Conservation (phyloP, 2,797 vertebrate genomes). For the Coregonus sp. region DNA sequence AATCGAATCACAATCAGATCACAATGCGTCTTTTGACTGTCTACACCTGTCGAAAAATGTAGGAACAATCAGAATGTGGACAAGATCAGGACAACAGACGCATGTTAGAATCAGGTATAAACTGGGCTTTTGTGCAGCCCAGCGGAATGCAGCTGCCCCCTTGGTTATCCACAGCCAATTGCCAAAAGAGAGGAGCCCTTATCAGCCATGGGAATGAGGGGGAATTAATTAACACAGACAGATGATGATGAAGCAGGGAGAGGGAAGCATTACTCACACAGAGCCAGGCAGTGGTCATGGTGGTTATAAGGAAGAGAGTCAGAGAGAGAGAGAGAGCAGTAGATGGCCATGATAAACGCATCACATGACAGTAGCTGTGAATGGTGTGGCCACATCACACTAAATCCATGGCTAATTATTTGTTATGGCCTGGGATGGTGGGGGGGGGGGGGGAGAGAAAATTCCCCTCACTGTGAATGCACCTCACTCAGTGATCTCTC, state of each 20-base stretch:
- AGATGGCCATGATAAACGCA: too few species aligned
- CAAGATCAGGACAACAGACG: too few species aligned
- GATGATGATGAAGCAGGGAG: constrained; percentile 90
- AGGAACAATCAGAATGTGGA: too few species aligned
- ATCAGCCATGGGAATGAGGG: constrained; percentile 90
- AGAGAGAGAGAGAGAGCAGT: constrained; percentile 32
- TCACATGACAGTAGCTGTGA: too few species aligned
- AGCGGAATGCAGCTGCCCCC: constrained; percentile 87
- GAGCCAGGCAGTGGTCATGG: constrained; percentile 82
- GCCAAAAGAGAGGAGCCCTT: constrained; percentile 74
- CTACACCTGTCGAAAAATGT: too few species aligned
- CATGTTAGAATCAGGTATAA: too few species aligned
- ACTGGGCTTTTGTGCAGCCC: constrained; percentile 64
- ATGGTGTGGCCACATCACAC: too few species aligned
- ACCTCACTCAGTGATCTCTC: not conserved
- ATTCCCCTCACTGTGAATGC: not conserved
- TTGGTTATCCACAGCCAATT: constrained; percentile 86
- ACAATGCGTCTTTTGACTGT: too few species aligned
- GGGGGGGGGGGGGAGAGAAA: too few species aligned
- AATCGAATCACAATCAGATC: too few species aligned
- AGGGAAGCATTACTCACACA: constrained; percentile 85
- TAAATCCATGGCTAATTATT: too few species aligned
- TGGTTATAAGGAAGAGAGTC: constrained; percentile 76
- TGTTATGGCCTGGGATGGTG: too few species aligned
- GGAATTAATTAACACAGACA: constrained; percentile 91